Percentiles rank a stretch among this genome's conserved stretches.
Conservation (phyloP, 2,113 vertebrate species). For the Mustela lutreola region DNA sequence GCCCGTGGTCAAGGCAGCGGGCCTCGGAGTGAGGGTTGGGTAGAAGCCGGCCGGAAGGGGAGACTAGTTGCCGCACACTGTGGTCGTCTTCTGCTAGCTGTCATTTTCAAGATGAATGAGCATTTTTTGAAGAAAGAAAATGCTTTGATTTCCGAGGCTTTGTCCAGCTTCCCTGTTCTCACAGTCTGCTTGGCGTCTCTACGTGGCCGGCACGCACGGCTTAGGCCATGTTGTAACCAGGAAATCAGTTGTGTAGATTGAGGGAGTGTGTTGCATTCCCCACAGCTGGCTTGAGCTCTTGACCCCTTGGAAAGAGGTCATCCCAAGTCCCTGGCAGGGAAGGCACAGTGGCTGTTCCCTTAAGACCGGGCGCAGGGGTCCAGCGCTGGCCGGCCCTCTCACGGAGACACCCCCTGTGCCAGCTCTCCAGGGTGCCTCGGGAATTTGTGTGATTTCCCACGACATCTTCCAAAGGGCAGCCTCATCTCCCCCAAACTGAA, state of each 20-base stretch:
- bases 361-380: not conserved
- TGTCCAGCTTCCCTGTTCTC: not conserved
- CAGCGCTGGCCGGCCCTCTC: not conserved
- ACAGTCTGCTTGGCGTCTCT: not conserved
- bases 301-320: not conserved
- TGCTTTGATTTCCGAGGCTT: not conserved
- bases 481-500: not conserved
- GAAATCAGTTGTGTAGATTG: fast-evolving
- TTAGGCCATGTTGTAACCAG: not conserved
- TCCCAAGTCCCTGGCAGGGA: not conserved
- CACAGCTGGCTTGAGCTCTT: not conserved
- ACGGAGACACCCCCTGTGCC: not conserved
- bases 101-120: not conserved
- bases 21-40: not conserved
- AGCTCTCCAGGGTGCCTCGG: not conserved
- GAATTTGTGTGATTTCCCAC: not conserved
- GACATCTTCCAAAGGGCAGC: not conserved
- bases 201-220: not conserved
- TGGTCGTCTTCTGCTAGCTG: not conserved
- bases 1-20: fast-evolving
- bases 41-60: not conserved
- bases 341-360: not conserved
- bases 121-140: not conserved
- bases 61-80: no score
- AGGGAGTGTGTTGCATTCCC: not conserved